A percentile compares a stretch with the other conserved stretches of the same genome.
phyloP scores from a whole-genome alignment of 2,797 vertebrate genomes.

The Botia almorhae region DNA sequence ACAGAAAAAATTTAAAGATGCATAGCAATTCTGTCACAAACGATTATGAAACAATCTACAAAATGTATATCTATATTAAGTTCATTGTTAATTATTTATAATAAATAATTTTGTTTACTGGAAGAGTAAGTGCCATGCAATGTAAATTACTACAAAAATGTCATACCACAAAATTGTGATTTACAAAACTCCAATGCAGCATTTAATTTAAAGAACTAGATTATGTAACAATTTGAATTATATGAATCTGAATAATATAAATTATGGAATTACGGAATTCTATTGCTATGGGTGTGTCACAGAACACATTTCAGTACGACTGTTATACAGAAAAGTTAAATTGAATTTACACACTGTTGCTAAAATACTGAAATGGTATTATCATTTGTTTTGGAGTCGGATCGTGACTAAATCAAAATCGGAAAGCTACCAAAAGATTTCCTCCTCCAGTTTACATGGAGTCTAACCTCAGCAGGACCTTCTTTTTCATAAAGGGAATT shows the following conservation, averaged over 20 bases:
- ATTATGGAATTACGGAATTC: background rate
- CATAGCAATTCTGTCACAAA: too few relatives aligned
- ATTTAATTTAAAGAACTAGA: too few relatives aligned
- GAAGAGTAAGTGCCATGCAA: background rate
- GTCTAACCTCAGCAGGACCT: conserved; percentile 50
- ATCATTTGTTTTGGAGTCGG: background rate
- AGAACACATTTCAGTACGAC: background rate
- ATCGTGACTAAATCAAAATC: background rate
- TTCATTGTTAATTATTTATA: too few relatives aligned
- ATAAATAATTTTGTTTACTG: background rate
- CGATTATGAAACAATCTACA: too few relatives aligned
- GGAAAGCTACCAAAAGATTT: background rate
- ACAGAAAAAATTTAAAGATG: too few relatives aligned
- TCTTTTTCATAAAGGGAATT: conserved; percentile 54
- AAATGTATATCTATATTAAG: too few relatives aligned
- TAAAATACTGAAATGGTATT: background rate
- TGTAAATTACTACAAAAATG: too few relatives aligned
- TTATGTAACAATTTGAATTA: too few relatives aligned
- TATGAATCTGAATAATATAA: too few relatives aligned
- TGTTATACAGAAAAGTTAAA: background rate
- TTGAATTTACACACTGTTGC: background rate
- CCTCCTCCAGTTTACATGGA: conserved; percentile 39
- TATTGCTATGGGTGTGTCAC: background rate
- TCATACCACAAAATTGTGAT: too few relatives aligned
- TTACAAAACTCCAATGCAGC: too few relatives aligned